These are phyloP conservation scores for Misgurnus mizolepis DNA, from an alignment of 2,113 vertebrate species.

Conservation along the genomic window DNA sequence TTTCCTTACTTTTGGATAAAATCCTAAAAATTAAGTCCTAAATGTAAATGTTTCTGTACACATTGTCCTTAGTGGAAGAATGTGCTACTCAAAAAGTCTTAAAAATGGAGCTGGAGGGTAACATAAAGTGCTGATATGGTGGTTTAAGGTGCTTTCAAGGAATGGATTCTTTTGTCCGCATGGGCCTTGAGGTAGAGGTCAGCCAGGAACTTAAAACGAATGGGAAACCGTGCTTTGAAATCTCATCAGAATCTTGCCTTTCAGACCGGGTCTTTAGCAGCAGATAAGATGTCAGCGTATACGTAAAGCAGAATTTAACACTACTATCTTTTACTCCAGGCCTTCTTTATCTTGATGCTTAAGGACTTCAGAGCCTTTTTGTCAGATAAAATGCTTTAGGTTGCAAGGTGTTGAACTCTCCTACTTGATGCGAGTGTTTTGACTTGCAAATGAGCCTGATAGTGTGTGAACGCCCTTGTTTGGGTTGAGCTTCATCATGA, in stretches of 20 bases:
- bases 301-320: conserved; percentile 46
- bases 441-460: conserved; percentile 63
- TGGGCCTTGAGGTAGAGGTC: conserved; percentile 1
- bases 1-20: too few species aligned
- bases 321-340: conserved; percentile 40
- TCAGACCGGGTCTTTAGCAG: conserved; percentile 20
- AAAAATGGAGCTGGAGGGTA: not conserved
- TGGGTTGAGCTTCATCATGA: conserved; percentile 52
- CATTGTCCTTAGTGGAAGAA: not conserved
- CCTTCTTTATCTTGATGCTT: conserved; percentile 43
- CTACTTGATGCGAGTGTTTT: conserved; percentile 55
- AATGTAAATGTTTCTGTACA: too few species aligned
- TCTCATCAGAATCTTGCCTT: conserved; percentile 21
- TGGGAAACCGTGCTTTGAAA: conserved; percentile 21
- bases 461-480: conserved; percentile 49
- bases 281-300: conserved; percentile 40
- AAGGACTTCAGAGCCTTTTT: conserved; percentile 32
- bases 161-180: not conserved
- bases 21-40: too few species aligned
- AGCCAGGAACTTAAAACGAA: not conserved
- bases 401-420: conserved; percentile 61
- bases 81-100: not conserved
- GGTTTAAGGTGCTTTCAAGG: not conserved
- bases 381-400: conserved; percentile 59
- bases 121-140: not conserved